Base-by-base conservation (phyloP, 2,797 vertebrate genomes). In the Simalia tracyae region DNA sequence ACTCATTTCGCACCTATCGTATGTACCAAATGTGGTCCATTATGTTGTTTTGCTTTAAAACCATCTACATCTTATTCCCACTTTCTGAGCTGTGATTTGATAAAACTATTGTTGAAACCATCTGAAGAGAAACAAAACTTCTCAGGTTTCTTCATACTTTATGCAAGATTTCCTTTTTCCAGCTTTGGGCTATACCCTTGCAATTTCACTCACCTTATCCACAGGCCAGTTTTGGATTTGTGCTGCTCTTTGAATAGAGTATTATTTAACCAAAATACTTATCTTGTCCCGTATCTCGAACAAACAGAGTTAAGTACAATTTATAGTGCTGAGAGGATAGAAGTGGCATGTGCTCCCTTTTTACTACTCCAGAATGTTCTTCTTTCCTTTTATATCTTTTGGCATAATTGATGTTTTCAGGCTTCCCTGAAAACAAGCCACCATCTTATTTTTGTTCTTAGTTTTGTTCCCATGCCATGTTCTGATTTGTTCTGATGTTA, bases 1-100 rank as follows among this genome's bases (percentile, higher is more conserved):
- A 99, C 95, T 99, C 98, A 3, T 98, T 99, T 96, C 96, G 99
- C 84, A 98, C 98, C 96, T 99, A 99, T 91, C 96, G 99, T 99
- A 96, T 98, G 99, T 98, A 84, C 28, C 94, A 31, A 24, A 59
- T 54, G 15, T n/a, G 31, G 11, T 50, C 8, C 6, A 0, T 68
- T 1, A 12, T 1, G 0, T 8, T 7, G 42, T 12, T 59, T 87
- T 56, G 3, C 0, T 42, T 36, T 42, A 59, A 19, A 89, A 54
- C 50, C 59, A 12, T 12, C 12, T 31, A 68, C 2, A 12, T 50
- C 36, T 63, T 19, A 56, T 68, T 59, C 14, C 24, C 11, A 17
- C 26, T 89, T 57, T 42, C n/a, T 72, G 28, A 54, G 31, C 57
- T 91, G 28, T 3, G 6, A 54, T 60, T 76, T 28, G 56, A 66